Conservation (phyloP, 2,797 vertebrate genomes). For the Anabacerthia variegaticeps region DNA sequence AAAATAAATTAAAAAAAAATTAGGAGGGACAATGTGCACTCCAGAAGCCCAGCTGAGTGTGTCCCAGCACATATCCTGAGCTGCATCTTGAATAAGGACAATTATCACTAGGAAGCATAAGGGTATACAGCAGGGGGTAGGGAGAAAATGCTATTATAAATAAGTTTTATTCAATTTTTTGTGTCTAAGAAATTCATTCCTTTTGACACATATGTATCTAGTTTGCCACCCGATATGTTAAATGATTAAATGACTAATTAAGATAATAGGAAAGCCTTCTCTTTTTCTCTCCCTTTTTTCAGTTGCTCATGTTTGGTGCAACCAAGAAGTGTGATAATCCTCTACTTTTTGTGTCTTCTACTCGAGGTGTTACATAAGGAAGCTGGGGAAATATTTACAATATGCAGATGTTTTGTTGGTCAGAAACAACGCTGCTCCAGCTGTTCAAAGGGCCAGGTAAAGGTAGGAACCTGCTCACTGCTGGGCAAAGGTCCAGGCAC, state of each 20-base stretch:
- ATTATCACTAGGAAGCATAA: constrained; percentile 33
- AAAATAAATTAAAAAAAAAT: neutral
- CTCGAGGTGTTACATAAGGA: neutral
- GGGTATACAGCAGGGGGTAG: neutral
- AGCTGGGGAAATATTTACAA: neutral
- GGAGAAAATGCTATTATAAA: neutral
- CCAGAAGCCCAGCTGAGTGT: neutral
- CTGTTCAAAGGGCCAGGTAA: neutral
- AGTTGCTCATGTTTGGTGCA: neutral
- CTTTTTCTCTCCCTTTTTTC: neutral
- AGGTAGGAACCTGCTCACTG: neutral
- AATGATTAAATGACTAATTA: constrained; percentile 1
- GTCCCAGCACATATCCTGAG: neutral
- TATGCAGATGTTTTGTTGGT: neutral
- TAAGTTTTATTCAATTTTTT: neutral
- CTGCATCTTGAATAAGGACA: constrained; percentile 28
- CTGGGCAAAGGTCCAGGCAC: neutral
- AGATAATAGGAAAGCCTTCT: neutral
- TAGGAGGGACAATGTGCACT: neutral
- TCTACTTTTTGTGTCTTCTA: neutral
- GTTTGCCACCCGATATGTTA: constrained; percentile 30
- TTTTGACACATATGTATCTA: neutral
- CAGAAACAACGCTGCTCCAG: neutral
- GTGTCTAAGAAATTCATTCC: neutral
- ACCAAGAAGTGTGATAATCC: neutral